These are phyloP conservation scores for Paralichthys olivaceus DNA, from an alignment of 2,113 vertebrate species.

Conservation along the genomic window DNA sequence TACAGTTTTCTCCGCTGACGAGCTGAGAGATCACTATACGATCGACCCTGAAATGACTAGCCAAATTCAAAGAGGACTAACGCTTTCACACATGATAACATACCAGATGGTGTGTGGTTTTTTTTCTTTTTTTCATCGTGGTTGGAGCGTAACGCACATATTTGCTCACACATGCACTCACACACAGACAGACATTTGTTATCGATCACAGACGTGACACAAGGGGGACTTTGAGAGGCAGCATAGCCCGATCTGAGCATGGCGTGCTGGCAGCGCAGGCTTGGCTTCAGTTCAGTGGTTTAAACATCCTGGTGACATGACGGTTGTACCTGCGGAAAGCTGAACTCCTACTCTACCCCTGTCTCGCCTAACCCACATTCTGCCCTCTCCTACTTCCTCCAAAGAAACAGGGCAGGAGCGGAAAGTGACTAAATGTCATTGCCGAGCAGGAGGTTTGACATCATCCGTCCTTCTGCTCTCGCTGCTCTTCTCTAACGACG, in stretches of 20 bases:
- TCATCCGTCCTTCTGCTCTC: conserved; percentile 58
- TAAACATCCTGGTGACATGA: conserved; percentile 16
- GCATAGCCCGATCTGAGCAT: neutral
- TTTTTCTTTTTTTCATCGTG: conserved; percentile 10
- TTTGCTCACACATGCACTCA: conserved; percentile 40
- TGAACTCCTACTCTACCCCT: neutral
- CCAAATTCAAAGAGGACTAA: conserved; percentile 73
- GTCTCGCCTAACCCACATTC: neutral
- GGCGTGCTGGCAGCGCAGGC: neutral
- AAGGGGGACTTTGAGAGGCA: neutral
- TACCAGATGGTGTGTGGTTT: conserved; percentile 73
- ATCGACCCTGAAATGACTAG: conserved; percentile 77
- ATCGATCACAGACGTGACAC: conserved; percentile 6
- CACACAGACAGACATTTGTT: conserved; percentile 34
- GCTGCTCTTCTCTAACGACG: conserved; percentile 61
- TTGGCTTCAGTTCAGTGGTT: conserved; percentile 2
- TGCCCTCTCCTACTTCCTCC: neutral
- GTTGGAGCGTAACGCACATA: conserved; percentile 34
- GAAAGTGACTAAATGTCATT: conserved; percentile 62
- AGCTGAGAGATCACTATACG: conserved; percentile 74
- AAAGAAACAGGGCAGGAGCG: neutral
- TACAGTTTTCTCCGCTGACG: conserved; percentile 77
- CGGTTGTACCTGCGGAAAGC: neutral
- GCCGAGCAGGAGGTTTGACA: conserved; percentile 55
- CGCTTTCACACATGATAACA: conserved; percentile 71